Conservation (phyloP, 2,797 vertebrate species). For the Otolemur crassicaudatus region DNA sequence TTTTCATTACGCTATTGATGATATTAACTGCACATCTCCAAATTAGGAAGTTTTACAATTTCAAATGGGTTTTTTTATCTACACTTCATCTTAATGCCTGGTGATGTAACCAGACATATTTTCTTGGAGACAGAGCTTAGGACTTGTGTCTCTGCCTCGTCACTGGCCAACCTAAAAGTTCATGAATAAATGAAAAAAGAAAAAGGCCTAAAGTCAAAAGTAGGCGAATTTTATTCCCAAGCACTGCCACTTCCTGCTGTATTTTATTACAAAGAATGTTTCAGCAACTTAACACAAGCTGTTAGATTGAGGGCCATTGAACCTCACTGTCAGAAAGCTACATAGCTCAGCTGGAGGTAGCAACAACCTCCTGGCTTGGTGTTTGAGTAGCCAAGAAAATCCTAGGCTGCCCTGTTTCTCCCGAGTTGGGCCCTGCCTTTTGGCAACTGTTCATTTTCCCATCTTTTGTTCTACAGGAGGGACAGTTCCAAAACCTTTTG, state of each 20-base stretch:
- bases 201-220: not conserved
- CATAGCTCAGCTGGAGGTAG: not conserved
- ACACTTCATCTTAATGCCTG: not conserved
- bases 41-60: not conserved
- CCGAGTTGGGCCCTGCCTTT: not conserved
- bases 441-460: not conserved
- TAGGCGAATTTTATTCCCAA: not conserved
- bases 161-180: not conserved
- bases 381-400: not conserved
- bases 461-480: not conserved
- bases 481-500: not conserved
- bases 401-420: not conserved
- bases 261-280: constrained; percentile 46
- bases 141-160: not conserved
- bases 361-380: not conserved
- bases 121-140: not conserved
- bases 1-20: not conserved
- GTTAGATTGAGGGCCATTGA: not conserved
- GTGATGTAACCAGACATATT: not conserved
- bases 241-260: not conserved
- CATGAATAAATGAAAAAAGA: not conserved
- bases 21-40: not conserved
- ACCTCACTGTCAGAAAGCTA: not conserved
- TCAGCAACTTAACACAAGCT: not conserved
- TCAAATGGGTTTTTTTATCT: not conserved